These are phyloP conservation scores for Falco biarmicus DNA, from an alignment of 2,797 vertebrate species.

Conservation along the genomic window DNA sequence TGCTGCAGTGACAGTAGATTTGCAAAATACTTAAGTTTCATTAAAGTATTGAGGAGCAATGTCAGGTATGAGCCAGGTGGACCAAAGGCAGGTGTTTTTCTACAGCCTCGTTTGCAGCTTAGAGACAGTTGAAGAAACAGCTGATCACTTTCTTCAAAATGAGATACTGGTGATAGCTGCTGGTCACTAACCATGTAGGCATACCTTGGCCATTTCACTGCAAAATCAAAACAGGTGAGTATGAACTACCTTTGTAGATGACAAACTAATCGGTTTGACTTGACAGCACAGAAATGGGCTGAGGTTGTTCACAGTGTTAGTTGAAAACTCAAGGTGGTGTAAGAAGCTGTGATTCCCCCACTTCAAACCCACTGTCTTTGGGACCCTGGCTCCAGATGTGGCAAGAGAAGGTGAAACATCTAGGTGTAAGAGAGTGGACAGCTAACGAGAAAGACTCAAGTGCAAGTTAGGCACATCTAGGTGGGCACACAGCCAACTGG, in stretches of 20 bases:
- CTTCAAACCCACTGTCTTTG: neutral
- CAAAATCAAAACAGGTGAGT: neutral
- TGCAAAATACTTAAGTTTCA: neutral
- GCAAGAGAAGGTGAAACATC: neutral
- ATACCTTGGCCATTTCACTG: neutral
- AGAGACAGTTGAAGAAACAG: neutral
- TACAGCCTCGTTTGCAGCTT: neutral
- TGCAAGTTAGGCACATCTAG: neutral
- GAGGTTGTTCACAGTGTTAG: neutral
- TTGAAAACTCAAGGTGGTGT: neutral
- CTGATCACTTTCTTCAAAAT: neutral
- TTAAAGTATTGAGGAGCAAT: neutral
- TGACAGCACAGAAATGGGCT: neutral
- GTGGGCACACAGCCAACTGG: neutral
- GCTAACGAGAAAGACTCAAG: neutral
- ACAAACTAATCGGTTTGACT: neutral
- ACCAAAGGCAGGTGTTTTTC: neutral
- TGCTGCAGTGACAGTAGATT: neutral
- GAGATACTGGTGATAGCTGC: neutral
- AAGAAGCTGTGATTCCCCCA: neutral
- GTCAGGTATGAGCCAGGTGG: neutral
- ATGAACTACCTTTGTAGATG: neutral
- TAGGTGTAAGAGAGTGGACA: neutral
- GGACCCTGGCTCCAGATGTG: neutral
- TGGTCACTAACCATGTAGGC: neutral